Conservation (phyloP, 1,140 invertebrate species). For the Tetranychus urticae region DNA sequence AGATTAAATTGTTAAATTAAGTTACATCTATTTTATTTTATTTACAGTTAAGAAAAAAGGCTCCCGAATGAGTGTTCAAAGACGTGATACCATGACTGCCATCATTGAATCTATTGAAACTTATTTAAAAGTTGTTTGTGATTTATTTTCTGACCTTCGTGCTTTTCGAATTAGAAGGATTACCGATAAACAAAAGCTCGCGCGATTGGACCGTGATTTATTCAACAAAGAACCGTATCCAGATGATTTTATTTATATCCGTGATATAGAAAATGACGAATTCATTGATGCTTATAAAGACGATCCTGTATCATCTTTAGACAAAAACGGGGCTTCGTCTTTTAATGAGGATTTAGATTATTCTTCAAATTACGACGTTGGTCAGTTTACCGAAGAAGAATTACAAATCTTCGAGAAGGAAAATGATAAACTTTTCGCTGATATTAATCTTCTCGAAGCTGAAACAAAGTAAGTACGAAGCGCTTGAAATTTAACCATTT, state of each 20-base stretch:
- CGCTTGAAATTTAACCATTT: constrained; percentile 1
- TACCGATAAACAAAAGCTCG: constrained; percentile 51
- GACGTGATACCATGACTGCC: constrained; percentile 10
- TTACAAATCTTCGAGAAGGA: constrained; percentile 43
- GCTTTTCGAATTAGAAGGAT: constrained; percentile 57
- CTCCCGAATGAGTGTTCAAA: not conserved
- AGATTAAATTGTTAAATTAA: constrained; percentile 1
- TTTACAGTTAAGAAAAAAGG: constrained; percentile 20
- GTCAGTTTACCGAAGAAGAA: constrained; percentile 51
- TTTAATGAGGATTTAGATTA: not conserved
- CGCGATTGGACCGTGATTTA: constrained; percentile 3
- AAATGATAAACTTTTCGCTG: constrained; percentile 30
- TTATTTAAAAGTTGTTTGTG: constrained; percentile 38
- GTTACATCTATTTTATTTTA: not conserved
- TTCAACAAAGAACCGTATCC: not conserved
- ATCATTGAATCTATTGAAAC: constrained; percentile 20
- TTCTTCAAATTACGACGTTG: constrained; percentile 18
- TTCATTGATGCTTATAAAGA: not conserved
- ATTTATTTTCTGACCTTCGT: constrained; percentile 65
- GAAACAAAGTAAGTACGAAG: constrained; percentile 41
- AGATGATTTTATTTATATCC: not conserved
- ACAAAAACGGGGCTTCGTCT: not conserved
- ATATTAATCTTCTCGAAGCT: constrained; percentile 45
- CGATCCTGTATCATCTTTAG: not conserved
- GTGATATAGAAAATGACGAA: too few species aligned